These are phyloP conservation scores for Romanogobio albipinnatus DNA, from an alignment of 2,113 vertebrate species.

Conservation along the genomic window DNA sequence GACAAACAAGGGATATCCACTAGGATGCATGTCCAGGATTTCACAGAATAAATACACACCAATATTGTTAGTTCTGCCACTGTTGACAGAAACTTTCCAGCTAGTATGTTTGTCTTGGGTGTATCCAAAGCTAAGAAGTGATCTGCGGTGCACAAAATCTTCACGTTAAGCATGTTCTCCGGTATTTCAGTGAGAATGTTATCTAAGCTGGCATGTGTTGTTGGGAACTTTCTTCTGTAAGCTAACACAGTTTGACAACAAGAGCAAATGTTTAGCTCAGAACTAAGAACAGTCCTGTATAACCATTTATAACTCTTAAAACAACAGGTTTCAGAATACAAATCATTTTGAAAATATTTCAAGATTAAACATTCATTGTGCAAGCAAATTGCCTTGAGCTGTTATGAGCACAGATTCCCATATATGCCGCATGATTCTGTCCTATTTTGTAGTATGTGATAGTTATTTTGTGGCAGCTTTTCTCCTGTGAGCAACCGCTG, in stretches of 20 bases:
- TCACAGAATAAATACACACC: slow-evolving; percentile 44
- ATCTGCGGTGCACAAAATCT: not conserved
- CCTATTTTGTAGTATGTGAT: not conserved
- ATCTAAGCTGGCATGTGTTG: not conserved
- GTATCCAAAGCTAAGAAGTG: slow-evolving; percentile 6
- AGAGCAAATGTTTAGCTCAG: not conserved
- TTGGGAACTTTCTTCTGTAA: slow-evolving; percentile 7
- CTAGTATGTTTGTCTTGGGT: slow-evolving; percentile 31
- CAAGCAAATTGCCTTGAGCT: not conserved
- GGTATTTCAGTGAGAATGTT: not conserved
- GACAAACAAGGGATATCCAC: slow-evolving; percentile 72
- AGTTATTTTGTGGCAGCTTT: not conserved
- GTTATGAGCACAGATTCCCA: not conserved
- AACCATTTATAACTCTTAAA: not conserved
- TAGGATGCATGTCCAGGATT: slow-evolving; percentile 63
- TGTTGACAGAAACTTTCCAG: slow-evolving; percentile 53
- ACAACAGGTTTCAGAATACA: not conserved
- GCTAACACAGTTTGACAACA: slow-evolving; percentile 4
- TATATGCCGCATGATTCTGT: not conserved
- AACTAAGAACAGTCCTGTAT: not conserved
- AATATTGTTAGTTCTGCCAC: slow-evolving; percentile 62
- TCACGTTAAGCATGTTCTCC: not conserved
- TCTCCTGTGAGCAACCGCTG: not conserved
- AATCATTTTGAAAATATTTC: not conserved
- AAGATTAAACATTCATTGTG: not conserved